Evolutionary conservation across 2,113 vertebrate genomes (phyloP), one percentile per base, ranked within the genome.

Genomic region (Colinus virginianus): DNA sequence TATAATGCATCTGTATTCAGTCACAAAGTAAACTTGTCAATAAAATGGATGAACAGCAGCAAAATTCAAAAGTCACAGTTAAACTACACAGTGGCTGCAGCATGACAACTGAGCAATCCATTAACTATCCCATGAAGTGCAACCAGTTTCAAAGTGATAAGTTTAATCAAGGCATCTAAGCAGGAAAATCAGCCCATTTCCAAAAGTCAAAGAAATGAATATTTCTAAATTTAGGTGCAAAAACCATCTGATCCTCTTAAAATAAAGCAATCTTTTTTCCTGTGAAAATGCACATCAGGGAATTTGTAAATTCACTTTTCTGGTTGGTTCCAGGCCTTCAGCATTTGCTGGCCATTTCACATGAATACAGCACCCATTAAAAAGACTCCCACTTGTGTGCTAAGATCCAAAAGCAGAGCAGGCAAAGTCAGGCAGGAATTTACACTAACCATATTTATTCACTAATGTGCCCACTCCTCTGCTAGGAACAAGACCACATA

Each of bases 401-500:
- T 45, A 69, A 56, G 11, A 76, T 48, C 11, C 68, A 72, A 90
- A 93, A 76, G 11, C 7, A 48, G 34, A 79, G 25, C 56, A 82
- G 42, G 53, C 19, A 2, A 66, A 74, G 12, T 51, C 42, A 55
- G 4, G 16, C 16, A 40, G 28, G 46, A 84, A 81, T 16, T 22
- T 87, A 30, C 11, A 19, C 10, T 26, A 30, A 13, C 21, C 66
- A 11, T 30, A 70, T 38, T 19, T 43, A 32, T 40, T 78, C 48
- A 36, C 9, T 72, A 8, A 8, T 69, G 18, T 26, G 15, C 18
- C 20, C n/a, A 53, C 53, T 76, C 40, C 28, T 75, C 34, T 26
- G 11, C 30, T 25, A 69, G 25, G 8, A 45, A 23, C 16, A 81
- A 71, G 79, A 32, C 38, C 36, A 45, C 0, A 0, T 13, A 36